Evolutionary conservation across 2,888 invertebrate genomes (phyloP), one percentile per base, ranked within the genome.

Genomic region (Hesperia comma): DNA sequence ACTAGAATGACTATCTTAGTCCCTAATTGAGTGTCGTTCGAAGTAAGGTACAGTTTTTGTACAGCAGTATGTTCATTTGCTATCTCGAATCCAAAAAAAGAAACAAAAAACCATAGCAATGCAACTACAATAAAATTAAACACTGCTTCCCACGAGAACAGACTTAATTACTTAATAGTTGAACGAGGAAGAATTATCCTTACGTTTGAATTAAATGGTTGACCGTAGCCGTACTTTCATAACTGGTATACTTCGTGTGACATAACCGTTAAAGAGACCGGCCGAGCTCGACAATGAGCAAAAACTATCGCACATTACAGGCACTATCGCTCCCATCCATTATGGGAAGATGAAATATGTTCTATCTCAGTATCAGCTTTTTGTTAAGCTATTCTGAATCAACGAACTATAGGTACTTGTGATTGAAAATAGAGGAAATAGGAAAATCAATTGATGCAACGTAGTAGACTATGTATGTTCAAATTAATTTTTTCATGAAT

Each of bases 211-310:
- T 49, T 10, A 60, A 17, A 15, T 58, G 32, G 49, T 60, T 26
- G 58, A 58, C 21, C 26, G 32, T 12, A 55, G 21, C 58, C 43
- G 17, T 33, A 55, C 21, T 61, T 10, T 46, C 43, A 61, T 67
- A 56, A 62, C 32, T 55, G 56, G 26, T 37, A 40, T 61, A 41
- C 63, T 69, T 62, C 46, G 46, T 69, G 68, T 74, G 70, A 71
- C 69, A 69, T 80, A 83, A 81, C 84, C 78, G 83, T 77, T 63
- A 68, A 66, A 56, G 70, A 61, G 67, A 75, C 70, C 71, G 75
- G 70, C 72, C 71, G 67, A 51, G 66, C 68, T 69, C 68, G 63
- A 33, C 67, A 37, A 61, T 51, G 75, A 70, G 78, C 79, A 82
- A 85, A 84, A 84, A 80, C 78, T 69, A 75, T 74, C 56, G 66